Percentiles rank a stretch among this genome's conserved stretches.
These are phyloP conservation scores for Chroicocephalus ridibundus DNA, from an alignment of 2,113 vertebrate genomes.

Conservation along the genomic window DNA sequence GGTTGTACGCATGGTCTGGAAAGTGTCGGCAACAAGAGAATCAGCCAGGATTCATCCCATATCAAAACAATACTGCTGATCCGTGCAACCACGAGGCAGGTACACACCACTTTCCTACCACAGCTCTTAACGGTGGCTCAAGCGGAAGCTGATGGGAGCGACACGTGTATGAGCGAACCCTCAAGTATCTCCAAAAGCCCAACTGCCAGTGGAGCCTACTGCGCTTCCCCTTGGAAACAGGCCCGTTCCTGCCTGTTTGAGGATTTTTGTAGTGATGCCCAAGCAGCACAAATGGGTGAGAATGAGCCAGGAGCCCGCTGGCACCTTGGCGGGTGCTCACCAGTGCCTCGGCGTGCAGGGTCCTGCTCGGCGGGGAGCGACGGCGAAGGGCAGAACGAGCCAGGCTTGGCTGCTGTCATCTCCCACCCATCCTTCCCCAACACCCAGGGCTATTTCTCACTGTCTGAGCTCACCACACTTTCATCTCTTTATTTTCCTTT, in stretches of 20 bases:
- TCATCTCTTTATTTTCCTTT: neutral
- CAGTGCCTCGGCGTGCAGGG: neutral
- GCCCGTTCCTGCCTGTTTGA: neutral
- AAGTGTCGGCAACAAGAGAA: neutral
- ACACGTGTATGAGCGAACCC: accelerated
- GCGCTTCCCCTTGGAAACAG: neutral
- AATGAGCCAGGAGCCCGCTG: neutral
- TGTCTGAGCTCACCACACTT: neutral
- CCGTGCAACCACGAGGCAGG: neutral
- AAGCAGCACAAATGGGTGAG: neutral
- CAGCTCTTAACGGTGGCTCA: neutral
- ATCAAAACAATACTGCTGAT: neutral
- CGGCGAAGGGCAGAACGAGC: neutral
- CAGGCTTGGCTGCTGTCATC: neutral
- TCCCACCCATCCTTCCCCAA: neutral
- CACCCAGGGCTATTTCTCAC: neutral
- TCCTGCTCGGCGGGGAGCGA: accelerated
- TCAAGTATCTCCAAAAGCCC: neutral
- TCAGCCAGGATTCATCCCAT: neutral
- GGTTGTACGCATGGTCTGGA: neutral
- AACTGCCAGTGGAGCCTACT: neutral
- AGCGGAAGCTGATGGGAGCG: neutral
- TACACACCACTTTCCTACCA: accelerated
- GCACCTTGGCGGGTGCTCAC: neutral
- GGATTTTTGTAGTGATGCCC: neutral